Evolutionary conservation across 2,888 invertebrate species (phyloP), one percentile per base, ranked within the genome.

Genomic region (Lordiphosa fenestrarum): DNA sequence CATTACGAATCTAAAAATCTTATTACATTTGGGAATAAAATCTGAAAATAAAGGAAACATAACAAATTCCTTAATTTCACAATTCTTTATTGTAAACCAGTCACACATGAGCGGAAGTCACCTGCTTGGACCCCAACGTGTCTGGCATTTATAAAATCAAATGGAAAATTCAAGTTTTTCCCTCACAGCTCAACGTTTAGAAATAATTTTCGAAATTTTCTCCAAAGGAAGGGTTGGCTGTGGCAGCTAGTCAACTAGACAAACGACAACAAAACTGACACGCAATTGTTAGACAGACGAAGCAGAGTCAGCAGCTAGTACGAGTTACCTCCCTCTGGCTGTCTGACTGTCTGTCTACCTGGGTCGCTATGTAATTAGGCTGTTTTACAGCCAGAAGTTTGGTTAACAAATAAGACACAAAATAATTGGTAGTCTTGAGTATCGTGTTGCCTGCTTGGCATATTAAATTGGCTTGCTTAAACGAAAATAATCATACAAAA

Each of bases 351-450:
- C 36, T 19, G 35, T 6, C 39, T 21, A 50, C 50, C 47, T 56
- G 50, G 47, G 53, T 69, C 36, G 73, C 54, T 69, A 71, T 80
- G 84, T 80, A 84, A 84, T 80, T 84, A 82, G 84, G 74, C 72
- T 83, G 76, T 73, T 78, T 68, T 77, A 66, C 82, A 84, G 82
- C 54, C 74, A 70, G 64, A 73, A 72, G 55, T 12, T 21, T 36
- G 35, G 30, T 50, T 72, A 74, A 75, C 73, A 74, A 74, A 74
- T 72, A 66, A 64, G 58, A 73, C 36, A 37, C 39, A 47, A 51
- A 38, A 36, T 50, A 64, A 64, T 64, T 64, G 19, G 63, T 37
- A 54, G 49, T 49, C 53, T 44, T 15, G 21, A 35, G 7, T 37
- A 33, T 9, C 25, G n/a, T 21, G 13, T 9, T 42, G 35, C 37